Evolutionary conservation across 1,140 invertebrate species (phyloP).

Genomic region (Episyrphus balteatus): DNA sequence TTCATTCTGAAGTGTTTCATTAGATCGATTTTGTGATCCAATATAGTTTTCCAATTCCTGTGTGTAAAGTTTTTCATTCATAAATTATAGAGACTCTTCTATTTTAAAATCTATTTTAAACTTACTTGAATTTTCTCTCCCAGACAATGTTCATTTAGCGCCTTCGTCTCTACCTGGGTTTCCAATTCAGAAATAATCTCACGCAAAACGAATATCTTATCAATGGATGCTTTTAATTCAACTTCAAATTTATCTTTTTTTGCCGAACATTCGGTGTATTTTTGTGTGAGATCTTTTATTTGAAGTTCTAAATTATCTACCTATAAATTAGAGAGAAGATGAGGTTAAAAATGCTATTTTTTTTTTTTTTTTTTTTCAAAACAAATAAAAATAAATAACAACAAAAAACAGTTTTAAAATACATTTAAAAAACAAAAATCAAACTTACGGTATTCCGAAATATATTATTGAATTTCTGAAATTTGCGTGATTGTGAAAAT

Average conservation of each 20-base stretch:
- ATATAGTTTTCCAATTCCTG: constrained; percentile 38
- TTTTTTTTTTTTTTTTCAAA: too few relatives aligned
- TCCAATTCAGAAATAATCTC: constrained; percentile 68
- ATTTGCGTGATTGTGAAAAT: constrained; percentile 19
- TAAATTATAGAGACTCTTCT: neutral
- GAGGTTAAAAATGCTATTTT: neutral
- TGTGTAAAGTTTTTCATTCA: neutral
- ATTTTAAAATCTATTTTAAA: neutral
- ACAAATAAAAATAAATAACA: neutral
- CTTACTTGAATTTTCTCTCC: constrained; percentile 24
- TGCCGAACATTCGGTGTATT: constrained; percentile 46
- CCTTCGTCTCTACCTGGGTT: constrained; percentile 53
- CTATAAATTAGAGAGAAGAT: constrained; percentile 29
- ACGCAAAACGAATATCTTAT: constrained; percentile 58
- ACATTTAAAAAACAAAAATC: neutral
- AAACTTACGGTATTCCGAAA: constrained; percentile 1
- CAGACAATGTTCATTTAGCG: constrained; percentile 30
- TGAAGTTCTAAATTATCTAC: constrained; percentile 58
- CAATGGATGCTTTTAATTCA: constrained; percentile 55
- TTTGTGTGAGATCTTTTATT: constrained; percentile 51
- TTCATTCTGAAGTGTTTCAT: constrained; percentile 43
- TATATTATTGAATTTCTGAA: constrained; percentile 9
- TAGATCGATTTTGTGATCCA: constrained; percentile 43
- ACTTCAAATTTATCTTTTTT: constrained; percentile 48
- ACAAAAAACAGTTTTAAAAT: neutral